Evolutionary conservation across 2,113 vertebrate genomes (phyloP), one percentile per base, ranked within the genome.

Genomic region (Ptilonorhynchus violaceus): DNA sequence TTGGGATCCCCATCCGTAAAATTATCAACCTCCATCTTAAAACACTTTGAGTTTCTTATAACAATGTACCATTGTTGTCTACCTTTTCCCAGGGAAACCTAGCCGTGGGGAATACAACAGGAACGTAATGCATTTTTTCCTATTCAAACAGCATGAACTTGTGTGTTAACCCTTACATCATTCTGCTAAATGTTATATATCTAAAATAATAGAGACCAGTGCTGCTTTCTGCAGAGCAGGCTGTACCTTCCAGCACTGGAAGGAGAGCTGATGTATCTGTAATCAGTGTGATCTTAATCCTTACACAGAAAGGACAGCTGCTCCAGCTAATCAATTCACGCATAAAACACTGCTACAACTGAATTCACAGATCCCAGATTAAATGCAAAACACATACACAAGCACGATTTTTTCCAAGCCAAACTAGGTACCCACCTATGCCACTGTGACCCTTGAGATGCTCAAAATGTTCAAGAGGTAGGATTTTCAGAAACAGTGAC

Each of bases 11-110:
- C n/a, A 72, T 94, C 66, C 63, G 85, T 47, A 37, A 94, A 92
- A 6, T 66, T 93, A 94, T 85, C 82, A 85, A 49, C 15, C 15
- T 92, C 49, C 58, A 90, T 90, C 92, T 93, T 90, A 88, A 89
- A 96, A 88, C 62, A 72, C n/a, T 91, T 67, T 1, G n/a, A 88
- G 49, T 73, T 95, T 86, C 70, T 93, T 88, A 15, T 46, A 95
- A 93, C 87, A 96, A 90, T 89, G 66, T 85, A 23, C 66, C 52
- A 79, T 93, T 96, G 84, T 89, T 91, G 44, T 78, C 77, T 74
- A 30, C 23, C 41, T 91, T 91, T 91, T 89, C 84, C 81, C 85
- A 89, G 62, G 74, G 66, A 92, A 94, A 91, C 25, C 7, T 42
- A 59, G 46, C 70, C 5, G 0, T 68, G 55, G 46, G 72, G 89